phyloP scores from a whole-genome alignment of 1,140 invertebrate genomes.

The Amyelois transitella region DNA sequence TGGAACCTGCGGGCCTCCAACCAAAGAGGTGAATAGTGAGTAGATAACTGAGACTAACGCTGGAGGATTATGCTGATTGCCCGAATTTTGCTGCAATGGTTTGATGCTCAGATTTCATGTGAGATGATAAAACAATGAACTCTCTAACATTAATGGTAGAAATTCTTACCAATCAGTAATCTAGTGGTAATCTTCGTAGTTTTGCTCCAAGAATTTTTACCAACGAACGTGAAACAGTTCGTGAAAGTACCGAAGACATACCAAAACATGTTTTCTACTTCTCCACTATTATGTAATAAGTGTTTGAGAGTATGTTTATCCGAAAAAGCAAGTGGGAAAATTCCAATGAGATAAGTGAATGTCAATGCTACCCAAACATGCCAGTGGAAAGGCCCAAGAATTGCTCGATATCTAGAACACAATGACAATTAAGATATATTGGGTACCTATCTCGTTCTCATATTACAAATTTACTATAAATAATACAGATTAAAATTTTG shows the following conservation, averaged over 20 bases:
- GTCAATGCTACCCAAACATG: conserved; percentile 83
- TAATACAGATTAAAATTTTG: no score
- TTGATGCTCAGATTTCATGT: no score
- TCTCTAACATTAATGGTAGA: conserved; percentile 5
- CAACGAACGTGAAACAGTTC: conserved; percentile 83
- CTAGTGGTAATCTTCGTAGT: conserved; percentile 80
- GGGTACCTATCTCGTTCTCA: no score
- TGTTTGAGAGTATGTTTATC: conserved; percentile 78
- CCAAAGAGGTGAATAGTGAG: no score
- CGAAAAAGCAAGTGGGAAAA: conserved; percentile 82
- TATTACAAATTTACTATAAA: no score
- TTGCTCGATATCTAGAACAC: conserved; percentile 81
- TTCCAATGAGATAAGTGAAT: conserved; percentile 80
- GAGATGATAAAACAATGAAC: neutral
- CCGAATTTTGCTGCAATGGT: no score
- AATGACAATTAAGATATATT: neutral
- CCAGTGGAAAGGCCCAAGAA: conserved; percentile 86
- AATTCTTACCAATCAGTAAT: conserved; percentile 77
- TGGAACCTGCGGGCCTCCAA: no score
- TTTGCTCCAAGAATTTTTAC: conserved; percentile 80
- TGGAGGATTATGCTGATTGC: no score
- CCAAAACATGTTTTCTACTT: conserved; percentile 86
- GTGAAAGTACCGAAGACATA: conserved; percentile 89
- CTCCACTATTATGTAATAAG: conserved; percentile 78
- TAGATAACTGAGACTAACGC: no score